phyloP scores from a whole-genome alignment of 2,113 vertebrate species.

The Symphodus melops region DNA sequence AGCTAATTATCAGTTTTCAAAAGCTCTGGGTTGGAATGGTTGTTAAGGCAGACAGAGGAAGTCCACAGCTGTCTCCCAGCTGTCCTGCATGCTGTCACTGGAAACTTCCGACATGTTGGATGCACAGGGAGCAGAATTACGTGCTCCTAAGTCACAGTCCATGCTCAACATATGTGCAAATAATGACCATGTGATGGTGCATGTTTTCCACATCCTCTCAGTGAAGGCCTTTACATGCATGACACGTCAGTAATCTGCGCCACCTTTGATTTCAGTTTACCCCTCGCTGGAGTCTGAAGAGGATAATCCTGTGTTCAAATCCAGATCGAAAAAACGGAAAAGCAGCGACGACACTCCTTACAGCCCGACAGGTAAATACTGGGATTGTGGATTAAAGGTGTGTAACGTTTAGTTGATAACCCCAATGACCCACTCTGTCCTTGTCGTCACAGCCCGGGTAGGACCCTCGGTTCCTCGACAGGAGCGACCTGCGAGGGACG shows the following conservation, averaged over 20 bases:
- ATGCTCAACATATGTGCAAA: constrained; percentile 10
- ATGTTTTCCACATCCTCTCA: not conserved
- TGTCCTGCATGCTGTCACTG: constrained; percentile 45
- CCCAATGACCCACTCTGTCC: rapidly evolving
- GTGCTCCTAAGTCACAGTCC: constrained; percentile 19
- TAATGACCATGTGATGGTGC: not conserved
- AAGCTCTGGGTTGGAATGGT: constrained; percentile 56
- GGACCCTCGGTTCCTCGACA: constrained; percentile 95
- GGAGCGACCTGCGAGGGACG: constrained; percentile 96
- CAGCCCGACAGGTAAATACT: constrained; percentile 91
- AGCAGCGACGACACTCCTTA: constrained; percentile 96
- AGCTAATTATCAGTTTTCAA: constrained; percentile 77
- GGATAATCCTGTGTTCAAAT: constrained; percentile 98
- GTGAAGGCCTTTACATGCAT: not conserved
- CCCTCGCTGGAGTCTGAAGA: constrained; percentile 98
- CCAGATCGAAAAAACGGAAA: constrained; percentile 99
- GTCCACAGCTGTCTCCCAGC: constrained; percentile 78
- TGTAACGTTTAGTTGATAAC: not conserved
- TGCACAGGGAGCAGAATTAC: constrained; percentile 46
- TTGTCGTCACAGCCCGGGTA: constrained; percentile 87
- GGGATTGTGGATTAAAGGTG: not conserved
- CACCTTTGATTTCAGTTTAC: constrained; percentile 86
- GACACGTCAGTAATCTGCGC: constrained; percentile 7
- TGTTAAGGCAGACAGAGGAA: constrained; percentile 38
- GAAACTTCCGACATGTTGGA: constrained; percentile 33